These are phyloP conservation scores for Nysson spinosus DNA, from an alignment of 2,888 invertebrate genomes.

Conservation along the genomic window DNA sequence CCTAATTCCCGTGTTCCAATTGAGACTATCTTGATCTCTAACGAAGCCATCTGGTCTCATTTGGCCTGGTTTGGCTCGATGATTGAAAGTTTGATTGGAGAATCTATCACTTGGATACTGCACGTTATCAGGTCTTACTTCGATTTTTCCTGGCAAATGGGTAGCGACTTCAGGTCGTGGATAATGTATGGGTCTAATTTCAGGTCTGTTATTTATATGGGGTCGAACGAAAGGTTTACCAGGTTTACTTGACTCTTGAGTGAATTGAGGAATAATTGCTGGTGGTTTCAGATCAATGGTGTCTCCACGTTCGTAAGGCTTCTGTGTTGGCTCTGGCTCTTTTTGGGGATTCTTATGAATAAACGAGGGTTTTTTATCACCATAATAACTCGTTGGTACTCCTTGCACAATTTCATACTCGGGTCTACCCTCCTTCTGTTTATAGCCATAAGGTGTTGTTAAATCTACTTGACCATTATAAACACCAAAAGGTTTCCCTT, in stretches of 20 bases:
- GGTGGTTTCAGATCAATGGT: constrained; percentile 68
- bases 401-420: constrained; percentile 63
- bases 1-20: constrained; percentile 25
- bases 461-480: constrained; percentile 50
- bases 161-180: constrained; percentile 54
- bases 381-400: constrained; percentile 52
- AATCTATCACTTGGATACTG: constrained; percentile 17
- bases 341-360: constrained; percentile 33
- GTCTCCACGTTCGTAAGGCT: constrained; percentile 53
- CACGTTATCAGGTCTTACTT: constrained; percentile 23
- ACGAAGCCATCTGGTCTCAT: constrained; percentile 18
- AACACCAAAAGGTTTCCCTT: constrained; percentile 60
- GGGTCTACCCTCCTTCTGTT: constrained; percentile 43
- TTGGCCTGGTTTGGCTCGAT: constrained; percentile 19
- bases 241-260: constrained; percentile 57
- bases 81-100: constrained; percentile 24
- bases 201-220: constrained; percentile 39
- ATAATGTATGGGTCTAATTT: constrained; percentile 47
- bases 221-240: constrained; percentile 62
- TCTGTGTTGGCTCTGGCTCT: constrained; percentile 16
- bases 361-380: constrained; percentile 27
- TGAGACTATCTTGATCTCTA: constrained; percentile 25
- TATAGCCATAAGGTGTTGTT: constrained; percentile 45
- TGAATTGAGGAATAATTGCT: constrained; percentile 56
- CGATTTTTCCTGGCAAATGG: constrained; percentile 42